These are phyloP conservation scores for Actinostola sp. DNA, from an alignment of 92 coral and sea anemone genomes.

Conservation along the genomic window DNA sequence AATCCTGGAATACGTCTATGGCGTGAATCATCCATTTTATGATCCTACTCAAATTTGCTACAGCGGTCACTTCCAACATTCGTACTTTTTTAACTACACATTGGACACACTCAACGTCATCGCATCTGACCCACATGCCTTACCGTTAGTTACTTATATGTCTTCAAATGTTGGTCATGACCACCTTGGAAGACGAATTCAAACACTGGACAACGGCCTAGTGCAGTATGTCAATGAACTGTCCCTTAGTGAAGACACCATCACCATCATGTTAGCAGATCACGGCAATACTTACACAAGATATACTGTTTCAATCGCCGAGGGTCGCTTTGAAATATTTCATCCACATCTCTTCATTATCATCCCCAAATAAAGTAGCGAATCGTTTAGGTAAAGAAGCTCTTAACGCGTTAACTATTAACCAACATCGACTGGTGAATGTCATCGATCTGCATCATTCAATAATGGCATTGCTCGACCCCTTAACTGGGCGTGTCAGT, in stretches of 20 bases:
- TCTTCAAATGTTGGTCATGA: slow-evolving; percentile 81
- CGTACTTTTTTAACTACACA: slow-evolving; percentile 49
- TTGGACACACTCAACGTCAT: slow-evolving; percentile 56
- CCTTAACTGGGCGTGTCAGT: slow-evolving; percentile 40
- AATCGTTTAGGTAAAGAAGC: slow-evolving; percentile 53
- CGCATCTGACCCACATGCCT: slow-evolving; percentile 22
- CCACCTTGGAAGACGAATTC: slow-evolving; percentile 65
- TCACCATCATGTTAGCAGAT: slow-evolving; percentile 81
- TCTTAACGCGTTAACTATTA: slow-evolving; percentile 45
- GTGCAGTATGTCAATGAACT: slow-evolving; percentile 46
- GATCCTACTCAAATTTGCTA: slow-evolving; percentile 59
- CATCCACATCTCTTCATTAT: slow-evolving; percentile 63
- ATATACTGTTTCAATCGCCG: slow-evolving; percentile 55
- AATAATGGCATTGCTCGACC: slow-evolving; percentile 48
- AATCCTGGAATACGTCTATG: slow-evolving; percentile 25
- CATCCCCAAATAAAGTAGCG: slow-evolving; percentile 66
- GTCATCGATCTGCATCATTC: slow-evolving; percentile 69
- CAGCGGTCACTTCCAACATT: slow-evolving; percentile 57
- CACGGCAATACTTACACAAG: slow-evolving; percentile 88
- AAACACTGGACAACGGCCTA: slow-evolving; percentile 70
- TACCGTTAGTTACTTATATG: slow-evolving; percentile 72
- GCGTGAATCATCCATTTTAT: slow-evolving; percentile 30
- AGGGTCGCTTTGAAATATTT: slow-evolving; percentile 75
- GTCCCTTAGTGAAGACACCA: slow-evolving; percentile 59
- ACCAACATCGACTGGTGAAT: slow-evolving; percentile 62